Base-by-base conservation (phyloP, 2,113 vertebrate species). In the Lampris megalopsis region DNA sequence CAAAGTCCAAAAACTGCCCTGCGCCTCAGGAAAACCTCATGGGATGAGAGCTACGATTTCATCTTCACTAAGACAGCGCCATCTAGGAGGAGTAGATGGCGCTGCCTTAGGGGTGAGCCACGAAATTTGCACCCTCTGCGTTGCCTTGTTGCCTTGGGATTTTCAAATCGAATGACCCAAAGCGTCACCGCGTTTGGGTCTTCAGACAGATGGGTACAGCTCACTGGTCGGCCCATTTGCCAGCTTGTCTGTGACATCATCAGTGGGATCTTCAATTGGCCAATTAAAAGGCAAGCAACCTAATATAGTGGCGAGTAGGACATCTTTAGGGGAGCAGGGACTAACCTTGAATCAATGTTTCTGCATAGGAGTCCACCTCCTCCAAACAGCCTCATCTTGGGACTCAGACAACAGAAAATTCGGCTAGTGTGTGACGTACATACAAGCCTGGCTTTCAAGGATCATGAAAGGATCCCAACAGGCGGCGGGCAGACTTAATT, bases 271-370 rank as follows among this genome's bases (percentile, higher is more conserved):
- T 13, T 13, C n/a, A 53, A 53, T 24, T 24, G 24, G 24, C 24
- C 24, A 24, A 24, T 24, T 24, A n/a, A 53, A n/a, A 53, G n/a
- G 4, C 11, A 53, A n/a, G 50, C 4, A 53, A 53, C 50, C 45
- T 66, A 52, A 68, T 35, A 58, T 47, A 65, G 53, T 69, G 71
- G 41, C 64, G 63, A 66, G 54, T 68, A 71, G 41, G 71, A 59
- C 80, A 73, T 68, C 68, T 63, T 60, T 38, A 35, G 2, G 41
- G 60, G 42, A 63, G 4, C 13, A 24, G 60, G 11, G 54, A n/a
- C 5, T 8, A 57, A 4, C n/a, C n/a, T 36, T 6, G 35, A 58
- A 8, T 37, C 5, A 59, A n/a, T 59, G 36, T 3, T n/a, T 47
- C 62, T 36, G 58, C 11, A 6, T 41, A 63, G 6, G 6, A 47